Conservation (phyloP, 2,888 invertebrate species). For the Erebia palarica region DNA sequence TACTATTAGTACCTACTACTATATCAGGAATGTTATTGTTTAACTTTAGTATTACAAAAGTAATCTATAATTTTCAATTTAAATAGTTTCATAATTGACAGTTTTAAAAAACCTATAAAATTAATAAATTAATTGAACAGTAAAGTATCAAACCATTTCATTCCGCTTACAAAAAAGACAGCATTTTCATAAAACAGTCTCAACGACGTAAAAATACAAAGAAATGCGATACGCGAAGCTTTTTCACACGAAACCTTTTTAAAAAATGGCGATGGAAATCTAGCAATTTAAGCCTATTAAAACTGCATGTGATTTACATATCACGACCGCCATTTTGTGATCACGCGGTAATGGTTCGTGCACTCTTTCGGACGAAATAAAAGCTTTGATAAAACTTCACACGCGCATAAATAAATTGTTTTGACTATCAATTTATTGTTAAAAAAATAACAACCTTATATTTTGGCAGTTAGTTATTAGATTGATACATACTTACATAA, state of each 20-base stretch:
- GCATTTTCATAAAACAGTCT: conserved; percentile 18
- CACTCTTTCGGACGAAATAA: conserved; percentile 21
- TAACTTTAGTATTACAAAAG: too few relatives aligned
- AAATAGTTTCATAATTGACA: not conserved
- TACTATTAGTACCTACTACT: too few relatives aligned
- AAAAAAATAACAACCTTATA: not conserved
- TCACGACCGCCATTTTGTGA: conserved; percentile 27
- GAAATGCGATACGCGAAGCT: conserved; percentile 27
- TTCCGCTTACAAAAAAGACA: conserved; percentile 5
- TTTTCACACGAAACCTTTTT: conserved; percentile 31
- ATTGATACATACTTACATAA: too few relatives aligned
- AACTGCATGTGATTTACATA: conserved; percentile 35
- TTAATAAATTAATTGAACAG: not conserved
- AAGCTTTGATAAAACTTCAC: not conserved
- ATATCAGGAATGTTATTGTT: too few relatives aligned
- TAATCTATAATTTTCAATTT: too few relatives aligned
- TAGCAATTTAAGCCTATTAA: conserved; percentile 39
- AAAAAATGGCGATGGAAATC: conserved; percentile 28
- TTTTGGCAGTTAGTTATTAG: too few relatives aligned
- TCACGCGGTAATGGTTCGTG: conserved; percentile 26
- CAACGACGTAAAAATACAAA: conserved; percentile 19
- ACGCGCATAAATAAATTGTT: not conserved
- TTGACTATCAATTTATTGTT: not conserved
- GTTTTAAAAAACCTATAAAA: not conserved
- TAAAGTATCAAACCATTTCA: not conserved